Evolutionary conservation across 2,797 vertebrate species (phyloP).

Genomic region (Alauda arvensis): DNA sequence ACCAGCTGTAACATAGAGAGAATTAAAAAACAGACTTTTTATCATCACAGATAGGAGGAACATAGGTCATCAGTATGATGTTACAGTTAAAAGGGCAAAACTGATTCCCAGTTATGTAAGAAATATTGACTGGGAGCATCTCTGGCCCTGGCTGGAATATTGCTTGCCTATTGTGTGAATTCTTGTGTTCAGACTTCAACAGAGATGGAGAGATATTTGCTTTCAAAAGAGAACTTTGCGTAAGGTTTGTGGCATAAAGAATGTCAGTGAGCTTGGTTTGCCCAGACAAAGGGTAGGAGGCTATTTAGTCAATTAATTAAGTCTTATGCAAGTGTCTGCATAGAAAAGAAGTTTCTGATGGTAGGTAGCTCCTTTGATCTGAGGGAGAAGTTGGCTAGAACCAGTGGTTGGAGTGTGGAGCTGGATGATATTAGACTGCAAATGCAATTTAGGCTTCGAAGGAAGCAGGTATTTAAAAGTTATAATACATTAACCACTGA

Average conservation of each 20-base stretch:
- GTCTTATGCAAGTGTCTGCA: constrained; percentile 18
- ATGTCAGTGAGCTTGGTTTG: neutral
- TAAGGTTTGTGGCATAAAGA: neutral
- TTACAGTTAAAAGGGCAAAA: neutral
- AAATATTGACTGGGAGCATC: neutral
- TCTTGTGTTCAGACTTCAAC: neutral
- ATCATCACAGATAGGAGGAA: neutral
- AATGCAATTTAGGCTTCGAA: neutral
- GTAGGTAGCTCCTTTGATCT: constrained; percentile 24
- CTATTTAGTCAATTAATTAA: constrained; percentile 27
- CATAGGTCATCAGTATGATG: neutral
- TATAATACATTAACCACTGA: neutral
- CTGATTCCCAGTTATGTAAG: neutral
- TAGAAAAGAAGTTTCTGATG: neutral
- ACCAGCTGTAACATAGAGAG: neutral
- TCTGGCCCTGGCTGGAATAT: neutral
- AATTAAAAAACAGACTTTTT: neutral
- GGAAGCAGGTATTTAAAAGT: neutral
- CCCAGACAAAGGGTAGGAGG: neutral
- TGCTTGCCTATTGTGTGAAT: neutral
- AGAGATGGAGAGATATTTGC: neutral
- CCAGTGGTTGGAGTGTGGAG: neutral
- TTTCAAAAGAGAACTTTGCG: neutral
- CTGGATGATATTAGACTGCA: neutral
- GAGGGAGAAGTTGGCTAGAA: neutral